A percentile compares a stretch with the other conserved stretches of the same genome.
These are phyloP conservation scores for Echiichthys vipera DNA, from an alignment of 2,797 vertebrate species.

Conservation along the genomic window DNA sequence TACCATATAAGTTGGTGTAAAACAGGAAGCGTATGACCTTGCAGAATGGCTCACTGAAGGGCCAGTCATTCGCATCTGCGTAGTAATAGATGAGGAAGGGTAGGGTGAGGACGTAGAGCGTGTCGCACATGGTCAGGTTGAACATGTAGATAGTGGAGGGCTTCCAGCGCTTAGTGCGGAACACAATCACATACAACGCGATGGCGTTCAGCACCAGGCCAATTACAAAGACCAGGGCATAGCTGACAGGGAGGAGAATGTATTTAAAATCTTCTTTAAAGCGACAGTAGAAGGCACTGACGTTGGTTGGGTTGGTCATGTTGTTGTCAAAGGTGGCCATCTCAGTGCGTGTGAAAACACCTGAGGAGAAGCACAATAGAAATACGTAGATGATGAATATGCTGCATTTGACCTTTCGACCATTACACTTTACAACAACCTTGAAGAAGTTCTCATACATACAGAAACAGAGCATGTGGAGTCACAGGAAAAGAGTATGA, in stretches of 20 bases:
- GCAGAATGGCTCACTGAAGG: constrained; percentile 90
- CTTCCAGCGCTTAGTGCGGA: constrained; percentile 92
- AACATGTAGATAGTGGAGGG: constrained; percentile 97
- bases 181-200: constrained; percentile 91
- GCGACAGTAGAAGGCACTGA: constrained; percentile 76
- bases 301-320: constrained; percentile 38
- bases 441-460: neutral
- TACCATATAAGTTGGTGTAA: constrained; percentile 96
- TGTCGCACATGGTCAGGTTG: constrained; percentile 93
- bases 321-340: constrained; percentile 55
- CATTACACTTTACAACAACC: too few relatives aligned
- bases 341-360: constrained; percentile 31
- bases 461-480: neutral
- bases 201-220: constrained; percentile 90
- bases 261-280: constrained; percentile 94
- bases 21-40: constrained; percentile 97
- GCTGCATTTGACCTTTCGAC: neutral
- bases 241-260: constrained; percentile 92
- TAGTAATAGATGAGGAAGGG: constrained; percentile 97
- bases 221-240: constrained; percentile 89
- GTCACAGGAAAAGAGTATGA: neutral
- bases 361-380: constrained; percentile 45
- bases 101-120: constrained; percentile 92
- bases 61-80: constrained; percentile 92
- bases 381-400: neutral